phyloP scores from a whole-genome alignment of 2,888 invertebrate genomes.

The Lobophora halterata region DNA sequence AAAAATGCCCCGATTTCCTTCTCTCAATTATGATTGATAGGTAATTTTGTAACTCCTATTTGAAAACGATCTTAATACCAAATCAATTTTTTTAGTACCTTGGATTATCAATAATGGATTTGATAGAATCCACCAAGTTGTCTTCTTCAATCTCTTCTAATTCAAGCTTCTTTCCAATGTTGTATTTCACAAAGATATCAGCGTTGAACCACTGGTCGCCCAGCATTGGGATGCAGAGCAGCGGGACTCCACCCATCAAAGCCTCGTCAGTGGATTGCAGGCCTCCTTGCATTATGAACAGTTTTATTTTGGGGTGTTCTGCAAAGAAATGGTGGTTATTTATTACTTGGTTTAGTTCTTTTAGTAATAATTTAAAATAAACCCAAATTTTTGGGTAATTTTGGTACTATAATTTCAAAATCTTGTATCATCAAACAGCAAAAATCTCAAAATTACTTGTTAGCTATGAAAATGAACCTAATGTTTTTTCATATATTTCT shows the following conservation, averaged over 20 bases:
- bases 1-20: no score
- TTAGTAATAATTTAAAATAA: no score
- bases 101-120: neutral
- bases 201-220: conserved; percentile 61
- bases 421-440: no score
- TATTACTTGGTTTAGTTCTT: no score
- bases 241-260: conserved; percentile 52
- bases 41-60: no score
- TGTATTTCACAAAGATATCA: conserved; percentile 37
- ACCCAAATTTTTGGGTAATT: no score
- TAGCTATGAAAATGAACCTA: no score
- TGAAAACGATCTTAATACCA: no score
- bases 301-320: conserved; percentile 62
- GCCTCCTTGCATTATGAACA: conserved; percentile 68
- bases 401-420: no score
- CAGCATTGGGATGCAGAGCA: conserved; percentile 57
- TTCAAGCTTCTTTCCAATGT: conserved; percentile 43
- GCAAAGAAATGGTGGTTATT: conserved; percentile 15
- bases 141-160: neutral
- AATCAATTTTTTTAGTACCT: no score
- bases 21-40: no score
- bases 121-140: neutral
- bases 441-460: neutral
- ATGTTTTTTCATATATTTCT: no score
- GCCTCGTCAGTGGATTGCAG: conserved; percentile 66